Evolutionary conservation across 2,888 invertebrate genomes (phyloP), one percentile per base, ranked within the genome.

Genomic region (Serrognathus titanus): DNA sequence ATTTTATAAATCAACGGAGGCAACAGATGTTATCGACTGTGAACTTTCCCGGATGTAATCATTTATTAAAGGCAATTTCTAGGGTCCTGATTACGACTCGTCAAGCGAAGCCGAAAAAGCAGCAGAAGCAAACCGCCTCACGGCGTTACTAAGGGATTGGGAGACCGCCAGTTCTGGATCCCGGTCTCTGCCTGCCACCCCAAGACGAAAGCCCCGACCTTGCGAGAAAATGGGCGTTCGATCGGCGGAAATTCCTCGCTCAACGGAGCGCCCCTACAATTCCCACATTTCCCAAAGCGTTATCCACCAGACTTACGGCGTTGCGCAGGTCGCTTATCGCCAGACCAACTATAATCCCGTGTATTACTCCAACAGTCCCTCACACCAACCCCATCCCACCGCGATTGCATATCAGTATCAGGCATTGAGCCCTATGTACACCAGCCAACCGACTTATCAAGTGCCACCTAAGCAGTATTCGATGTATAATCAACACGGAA

Each of bases 51-150:
- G 12, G 10, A 5, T 16, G 13, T 16, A 9, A 16, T 49, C 7
- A 6, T 6, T 39, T 16, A 49, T 3, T 35, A 37, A 16, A 57
- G 43, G 11, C 43, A 52, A 52, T 57, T 51, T 74, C 9, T 77
- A 91, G 91, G 92, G 92, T 56, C 88, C 87, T 61, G 92, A 92
- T 73, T 92, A 91, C 75, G 90, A 92, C 72, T 87, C 89, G 7
- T 82, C 83, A 57, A 87, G 87, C 74, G 91, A 91, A 77, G 85
- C 85, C 54, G 91, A 91, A 79, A 81, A 85, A 49, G 83, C 83
- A 46, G 73, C 85, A 67, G 88, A 89, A 71, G 83, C 84, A 50
- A 87, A 87, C 55, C 82, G 89, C 53, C 80, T 89, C 58, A 83
- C 82, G 64, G 80, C 83, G 11, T 78, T 91, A 41, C 82, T 91